Base-by-base conservation (phyloP, 2,113 vertebrate species). In the Piprites chloris region DNA sequence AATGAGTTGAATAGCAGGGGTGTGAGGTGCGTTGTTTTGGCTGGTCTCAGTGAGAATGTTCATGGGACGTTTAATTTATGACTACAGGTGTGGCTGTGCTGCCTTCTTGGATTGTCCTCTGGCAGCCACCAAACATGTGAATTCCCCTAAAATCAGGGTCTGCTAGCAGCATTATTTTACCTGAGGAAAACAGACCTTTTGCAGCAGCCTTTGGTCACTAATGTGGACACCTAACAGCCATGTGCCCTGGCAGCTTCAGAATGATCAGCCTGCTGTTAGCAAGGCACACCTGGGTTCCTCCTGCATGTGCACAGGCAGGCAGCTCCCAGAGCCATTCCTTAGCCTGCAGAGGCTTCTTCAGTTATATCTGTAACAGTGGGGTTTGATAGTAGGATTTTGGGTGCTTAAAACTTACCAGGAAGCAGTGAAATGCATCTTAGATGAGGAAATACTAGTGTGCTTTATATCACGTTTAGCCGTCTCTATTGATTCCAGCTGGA, bases 371-470 rank as follows among this genome's bases (percentile, higher is more conserved):
- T 72, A 30, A 56, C 21, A 22, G 41, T 72, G 55, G 52, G 49
- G 12, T 79, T 90, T 82, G 27, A 22, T 41, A 14, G 52, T 16
- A 33, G 39, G 53, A 35, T 93, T 90, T 83, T 79, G 83, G 27
- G 41, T 73, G 67, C 91, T 91, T 89, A 72, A 35, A 74, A 1
- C 59, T 88, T 86, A 41, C 26, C 35, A 11, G 73, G 77, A 91
- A 87, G 68, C 39, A 67, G 42, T 89, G 84, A 87, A 91, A 84
- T 87, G 68, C 39, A 55, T 93, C 50, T 81, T 67, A 30, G 44
- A 69, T 90, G 67, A 92, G 86, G 91, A 96, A 92, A 96, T 95
- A 37, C 72, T 80, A 61, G 27, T 49, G 46, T 86, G 93, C 89
- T 87, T 91, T 93, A 22, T 71, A 56, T 82, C 74, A 52, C 7